These are phyloP conservation scores for Melanaphis sacchari DNA, from an alignment of 1,140 invertebrate species.

Conservation along the genomic window DNA sequence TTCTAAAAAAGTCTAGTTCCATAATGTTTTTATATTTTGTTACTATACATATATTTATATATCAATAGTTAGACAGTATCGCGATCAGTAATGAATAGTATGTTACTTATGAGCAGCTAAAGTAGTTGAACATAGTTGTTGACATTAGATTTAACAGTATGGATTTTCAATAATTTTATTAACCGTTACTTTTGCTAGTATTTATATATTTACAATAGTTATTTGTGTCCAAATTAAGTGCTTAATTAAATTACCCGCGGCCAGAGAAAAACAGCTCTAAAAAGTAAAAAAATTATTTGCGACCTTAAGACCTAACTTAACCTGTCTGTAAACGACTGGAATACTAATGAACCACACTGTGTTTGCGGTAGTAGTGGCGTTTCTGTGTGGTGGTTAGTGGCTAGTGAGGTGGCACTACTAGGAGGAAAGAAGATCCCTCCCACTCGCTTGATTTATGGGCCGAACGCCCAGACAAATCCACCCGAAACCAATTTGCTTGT, in stretches of 20 bases:
- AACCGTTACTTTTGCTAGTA: not conserved
- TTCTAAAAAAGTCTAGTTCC: too few species aligned
- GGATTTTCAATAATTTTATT: not conserved
- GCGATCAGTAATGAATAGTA: too few species aligned
- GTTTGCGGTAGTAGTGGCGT: not conserved
- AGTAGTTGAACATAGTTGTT: not conserved
- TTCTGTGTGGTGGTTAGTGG: not conserved
- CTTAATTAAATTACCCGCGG: not conserved
- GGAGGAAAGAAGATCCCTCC: not conserved
- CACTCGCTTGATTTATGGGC: constrained; percentile 21
- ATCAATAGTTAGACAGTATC: too few species aligned
- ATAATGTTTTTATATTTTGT: not conserved
- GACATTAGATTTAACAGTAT: not conserved
- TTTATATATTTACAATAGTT: not conserved
- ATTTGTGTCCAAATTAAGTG: not conserved
- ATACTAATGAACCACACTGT: constrained; percentile 3
- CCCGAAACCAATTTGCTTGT: constrained; percentile 33
- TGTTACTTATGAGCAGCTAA: too few species aligned
- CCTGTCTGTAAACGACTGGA: constrained; percentile 20
- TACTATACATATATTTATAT: not conserved
- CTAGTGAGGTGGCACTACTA: not conserved
- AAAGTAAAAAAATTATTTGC: constrained; percentile 33
- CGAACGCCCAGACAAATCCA: constrained; percentile 17
- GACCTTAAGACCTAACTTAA: constrained; percentile 3
- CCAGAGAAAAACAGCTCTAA: not conserved